phyloP scores from a whole-genome alignment of 2,888 invertebrate species.

The Heliconius aoede region DNA sequence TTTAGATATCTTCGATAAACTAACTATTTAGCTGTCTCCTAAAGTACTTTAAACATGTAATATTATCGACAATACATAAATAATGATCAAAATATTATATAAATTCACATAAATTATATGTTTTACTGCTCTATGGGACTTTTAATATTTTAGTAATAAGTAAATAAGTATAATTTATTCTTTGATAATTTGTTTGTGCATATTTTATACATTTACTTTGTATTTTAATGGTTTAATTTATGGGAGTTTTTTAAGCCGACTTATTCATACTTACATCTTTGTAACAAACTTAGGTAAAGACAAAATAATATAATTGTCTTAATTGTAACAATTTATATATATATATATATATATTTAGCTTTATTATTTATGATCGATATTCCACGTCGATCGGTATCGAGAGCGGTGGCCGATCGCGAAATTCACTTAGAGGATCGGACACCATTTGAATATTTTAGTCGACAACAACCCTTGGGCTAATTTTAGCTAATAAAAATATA shows the following conservation, averaged over 20 bases:
- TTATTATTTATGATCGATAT: constrained; percentile 46
- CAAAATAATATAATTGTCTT: not conserved
- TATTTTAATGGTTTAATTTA: not conserved
- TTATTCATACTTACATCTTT: not conserved
- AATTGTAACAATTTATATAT: constrained; percentile 5
- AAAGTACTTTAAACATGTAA: constrained; percentile 2
- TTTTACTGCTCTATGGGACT: constrained; percentile 6
- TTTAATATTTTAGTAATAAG: constrained; percentile 3
- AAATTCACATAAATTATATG: constrained; percentile 13
- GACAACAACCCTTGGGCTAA: constrained; percentile 80
- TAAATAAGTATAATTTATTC: not conserved
- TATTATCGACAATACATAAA: constrained; percentile 6
- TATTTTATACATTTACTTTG: not conserved
- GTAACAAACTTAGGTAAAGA: not conserved
- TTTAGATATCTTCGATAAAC: constrained; percentile 5
- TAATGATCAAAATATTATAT: constrained; percentile 24
- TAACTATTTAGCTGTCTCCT: constrained; percentile 4
- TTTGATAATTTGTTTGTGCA: not conserved
- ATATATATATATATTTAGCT: constrained; percentile 31
- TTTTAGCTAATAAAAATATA: constrained; percentile 72
- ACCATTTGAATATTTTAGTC: constrained; percentile 79
- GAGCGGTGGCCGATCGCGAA: constrained; percentile 72
- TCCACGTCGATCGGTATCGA: constrained; percentile 54
- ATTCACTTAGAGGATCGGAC: constrained; percentile 81
- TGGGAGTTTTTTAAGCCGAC: no score